Evolutionary conservation across 1,140 invertebrate species (phyloP).

Genomic region (Spodoptera frugiperda): DNA sequence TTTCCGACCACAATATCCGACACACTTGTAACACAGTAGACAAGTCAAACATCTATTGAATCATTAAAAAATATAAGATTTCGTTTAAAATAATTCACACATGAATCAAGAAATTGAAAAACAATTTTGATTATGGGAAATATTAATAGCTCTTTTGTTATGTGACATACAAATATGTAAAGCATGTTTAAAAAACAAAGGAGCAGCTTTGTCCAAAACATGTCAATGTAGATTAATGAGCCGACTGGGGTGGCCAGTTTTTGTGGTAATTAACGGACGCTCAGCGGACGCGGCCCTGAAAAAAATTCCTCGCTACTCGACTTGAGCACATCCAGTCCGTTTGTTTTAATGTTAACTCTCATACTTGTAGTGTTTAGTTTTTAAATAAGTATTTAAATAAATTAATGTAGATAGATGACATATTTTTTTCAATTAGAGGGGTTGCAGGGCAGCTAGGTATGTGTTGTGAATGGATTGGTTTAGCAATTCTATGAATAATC

Average conservation of each 20-base stretch:
- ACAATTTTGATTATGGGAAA: background rate
- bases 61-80: too few relatives aligned
- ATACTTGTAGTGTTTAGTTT: slow-evolving; percentile 30
- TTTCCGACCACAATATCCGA: too few relatives aligned
- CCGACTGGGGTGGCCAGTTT: slow-evolving; percentile 70
- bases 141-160: background rate
- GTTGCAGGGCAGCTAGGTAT: too few relatives aligned
- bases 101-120: too few relatives aligned
- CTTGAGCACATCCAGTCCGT: slow-evolving; percentile 23
- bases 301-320: slow-evolving; percentile 48
- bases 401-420: too few relatives aligned
- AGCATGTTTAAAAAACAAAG: slow-evolving; percentile 39
- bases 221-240: slow-evolving; percentile 73
- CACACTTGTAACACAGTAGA: too few relatives aligned
- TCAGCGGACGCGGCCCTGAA: slow-evolving; percentile 47
- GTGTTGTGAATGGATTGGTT: too few relatives aligned
- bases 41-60: too few relatives aligned
- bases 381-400: background rate
- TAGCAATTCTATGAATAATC: too few relatives aligned
- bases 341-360: slow-evolving; percentile 52
- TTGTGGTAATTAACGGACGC: slow-evolving; percentile 72
- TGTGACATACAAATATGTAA: background rate
- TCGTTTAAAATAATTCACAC: too few relatives aligned
- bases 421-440: too few relatives aligned
- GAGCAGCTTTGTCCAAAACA: slow-evolving; percentile 58